phyloP scores from a whole-genome alignment of 2,113 vertebrate species.

The Axis porcinus region DNA sequence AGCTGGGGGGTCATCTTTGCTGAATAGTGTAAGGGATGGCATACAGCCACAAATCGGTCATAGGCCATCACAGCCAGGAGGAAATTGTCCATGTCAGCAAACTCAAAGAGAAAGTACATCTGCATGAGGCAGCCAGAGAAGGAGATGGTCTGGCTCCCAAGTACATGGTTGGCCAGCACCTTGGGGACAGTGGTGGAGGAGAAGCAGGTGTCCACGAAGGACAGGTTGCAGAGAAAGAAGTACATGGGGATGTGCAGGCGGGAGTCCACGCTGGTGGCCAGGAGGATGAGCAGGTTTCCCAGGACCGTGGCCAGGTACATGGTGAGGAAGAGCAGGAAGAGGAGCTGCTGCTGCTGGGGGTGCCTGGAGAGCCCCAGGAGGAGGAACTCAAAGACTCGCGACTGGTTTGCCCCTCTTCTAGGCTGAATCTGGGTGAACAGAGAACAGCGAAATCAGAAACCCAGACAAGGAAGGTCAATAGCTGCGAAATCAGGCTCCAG shows the following conservation, averaged over 20 bases:
- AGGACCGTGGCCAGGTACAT: conserved; percentile 56
- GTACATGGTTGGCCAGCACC: conserved; percentile 62
- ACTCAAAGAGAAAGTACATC: conserved; percentile 56
- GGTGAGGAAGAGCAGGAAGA: conserved; percentile 66
- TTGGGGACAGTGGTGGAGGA: conserved; percentile 62
- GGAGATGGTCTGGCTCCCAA: conserved; percentile 41
- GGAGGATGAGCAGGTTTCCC: conserved; percentile 56
- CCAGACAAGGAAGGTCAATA: too few species aligned
- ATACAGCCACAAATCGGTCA: conserved; percentile 57
- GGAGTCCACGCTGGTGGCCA: conserved; percentile 5
- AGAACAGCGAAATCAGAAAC: background rate
- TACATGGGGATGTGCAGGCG: conserved; percentile 64
- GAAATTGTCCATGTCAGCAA: conserved; percentile 65
- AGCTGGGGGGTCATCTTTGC: background rate
- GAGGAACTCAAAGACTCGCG: conserved; percentile 10
- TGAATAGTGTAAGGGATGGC: conserved; percentile 62
- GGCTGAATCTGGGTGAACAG: background rate
- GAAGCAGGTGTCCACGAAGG: conserved; percentile 71
- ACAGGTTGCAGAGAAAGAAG: conserved; percentile 70
- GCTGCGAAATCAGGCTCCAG: background rate
- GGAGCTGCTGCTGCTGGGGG: background rate
- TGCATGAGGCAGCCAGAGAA: conserved; percentile 61
- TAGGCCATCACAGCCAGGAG: conserved; percentile 75
- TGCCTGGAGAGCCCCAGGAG: conserved; percentile 63
- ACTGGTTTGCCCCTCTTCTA: conserved; percentile 33